Evolutionary conservation across 2,797 vertebrate genomes (phyloP).

Genomic region (Tympanoctomys barrerae): DNA sequence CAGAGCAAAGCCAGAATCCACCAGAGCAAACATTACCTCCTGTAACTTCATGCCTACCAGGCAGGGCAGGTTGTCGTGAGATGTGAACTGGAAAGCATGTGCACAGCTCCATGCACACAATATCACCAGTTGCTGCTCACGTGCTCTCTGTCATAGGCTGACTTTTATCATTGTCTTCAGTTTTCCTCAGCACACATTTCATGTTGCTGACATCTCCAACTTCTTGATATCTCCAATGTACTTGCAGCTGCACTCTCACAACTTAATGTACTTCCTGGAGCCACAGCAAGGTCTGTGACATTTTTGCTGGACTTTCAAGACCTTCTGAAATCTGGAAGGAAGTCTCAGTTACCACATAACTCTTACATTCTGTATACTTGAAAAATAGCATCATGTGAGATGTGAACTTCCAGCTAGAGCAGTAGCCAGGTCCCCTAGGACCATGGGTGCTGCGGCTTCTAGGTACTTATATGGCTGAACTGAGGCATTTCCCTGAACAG

Average conservation of each 20-base stretch:
- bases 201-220: neutral
- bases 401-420: neutral
- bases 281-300: neutral
- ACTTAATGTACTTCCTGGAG: neutral
- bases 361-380: neutral
- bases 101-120: neutral
- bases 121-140: neutral
- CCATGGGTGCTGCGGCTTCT: neutral
- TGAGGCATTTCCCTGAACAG: neutral
- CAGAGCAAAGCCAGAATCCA: neutral
- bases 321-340: neutral
- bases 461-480: neutral
- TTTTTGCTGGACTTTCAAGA: neutral
- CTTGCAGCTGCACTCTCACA: neutral
- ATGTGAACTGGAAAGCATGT: neutral
- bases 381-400: neutral
- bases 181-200: neutral
- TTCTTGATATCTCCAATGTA: neutral
- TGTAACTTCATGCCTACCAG: neutral
- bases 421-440: neutral
- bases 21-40: neutral
- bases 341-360: neutral
- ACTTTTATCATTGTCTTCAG: neutral
- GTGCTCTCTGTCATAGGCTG: neutral
- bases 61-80: neutral